A percentile compares a stretch with the other conserved stretches of the same genome.
Evolutionary conservation across 92 coral and sea anemone species (phyloP).

Genomic region (Phenganax subtilis): DNA sequence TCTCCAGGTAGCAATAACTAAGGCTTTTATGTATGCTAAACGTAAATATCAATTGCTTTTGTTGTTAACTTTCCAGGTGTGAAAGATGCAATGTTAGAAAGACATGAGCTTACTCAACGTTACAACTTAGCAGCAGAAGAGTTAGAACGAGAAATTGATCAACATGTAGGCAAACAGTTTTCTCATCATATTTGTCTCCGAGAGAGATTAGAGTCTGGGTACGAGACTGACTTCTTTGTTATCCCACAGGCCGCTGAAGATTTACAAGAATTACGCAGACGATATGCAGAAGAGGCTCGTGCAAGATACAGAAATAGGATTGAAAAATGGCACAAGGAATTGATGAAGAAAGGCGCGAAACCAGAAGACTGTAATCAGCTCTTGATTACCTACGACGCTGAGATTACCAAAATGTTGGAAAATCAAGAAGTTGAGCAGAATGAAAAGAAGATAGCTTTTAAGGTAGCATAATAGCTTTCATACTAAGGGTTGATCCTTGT

Average conservation of each 20-base stretch:
- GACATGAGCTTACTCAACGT: conserved; percentile 57
- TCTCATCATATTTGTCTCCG: too few relatives aligned
- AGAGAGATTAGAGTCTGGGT: background rate
- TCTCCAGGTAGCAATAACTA: background rate
- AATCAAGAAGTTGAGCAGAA: conserved; percentile 19
- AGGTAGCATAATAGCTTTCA: background rate
- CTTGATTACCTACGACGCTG: conserved; percentile 25
- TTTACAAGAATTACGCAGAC: conserved; percentile 54
- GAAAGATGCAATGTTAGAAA: conserved; percentile 57
- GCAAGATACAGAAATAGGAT: conserved; percentile 59
- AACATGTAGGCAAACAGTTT: conserved; percentile 48
- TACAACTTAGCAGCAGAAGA: conserved; percentile 72
- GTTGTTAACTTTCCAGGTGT: conserved; percentile 51
- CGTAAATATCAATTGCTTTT: background rate
- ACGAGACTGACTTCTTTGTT: background rate
- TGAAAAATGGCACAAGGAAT: conserved; percentile 64
- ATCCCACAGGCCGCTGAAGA: conserved; percentile 73
- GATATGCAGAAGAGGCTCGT: conserved; percentile 53
- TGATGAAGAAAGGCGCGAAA: conserved; percentile 62
- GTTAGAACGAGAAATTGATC: conserved; percentile 61
- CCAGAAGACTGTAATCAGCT: conserved; percentile 10
- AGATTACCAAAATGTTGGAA: conserved; percentile 22
- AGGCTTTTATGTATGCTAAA: background rate
- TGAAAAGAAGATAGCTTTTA: conserved; percentile 21
- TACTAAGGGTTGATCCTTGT: background rate